Conservation (phyloP, 2,113 vertebrate genomes). For the Bos javanicus region DNA sequence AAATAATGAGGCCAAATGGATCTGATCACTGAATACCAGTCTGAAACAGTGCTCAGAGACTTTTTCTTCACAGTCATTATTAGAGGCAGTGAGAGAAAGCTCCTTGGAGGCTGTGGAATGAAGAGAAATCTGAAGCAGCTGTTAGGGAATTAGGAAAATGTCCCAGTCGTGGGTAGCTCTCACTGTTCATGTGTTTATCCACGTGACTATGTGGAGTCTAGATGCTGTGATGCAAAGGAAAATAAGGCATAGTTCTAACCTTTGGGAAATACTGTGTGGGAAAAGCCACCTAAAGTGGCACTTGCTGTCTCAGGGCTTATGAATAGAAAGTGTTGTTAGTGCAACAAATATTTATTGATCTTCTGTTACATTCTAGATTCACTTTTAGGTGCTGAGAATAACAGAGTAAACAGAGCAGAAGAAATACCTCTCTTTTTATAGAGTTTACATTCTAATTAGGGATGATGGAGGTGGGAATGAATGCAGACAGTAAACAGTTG, state of each 20-base stretch:
- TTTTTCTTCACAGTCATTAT: constrained; percentile 18
- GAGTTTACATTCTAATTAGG: neutral
- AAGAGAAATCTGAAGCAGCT: constrained; percentile 34
- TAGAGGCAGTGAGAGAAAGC: constrained; percentile 23
- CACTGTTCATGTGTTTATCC: neutral
- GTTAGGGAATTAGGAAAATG: neutral
- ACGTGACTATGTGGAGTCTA: neutral
- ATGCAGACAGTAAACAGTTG: neutral
- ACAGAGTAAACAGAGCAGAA: neutral
- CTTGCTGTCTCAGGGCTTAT: neutral
- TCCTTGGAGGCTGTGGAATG: neutral
- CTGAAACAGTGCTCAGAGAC: neutral
- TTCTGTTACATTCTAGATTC: neutral
- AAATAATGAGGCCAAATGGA: constrained; percentile 49
- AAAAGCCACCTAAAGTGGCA: neutral
- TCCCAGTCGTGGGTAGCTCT: neutral
- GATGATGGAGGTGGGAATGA: neutral
- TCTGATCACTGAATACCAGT: constrained; percentile 23
- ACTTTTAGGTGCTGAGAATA: neutral
- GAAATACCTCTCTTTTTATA: neutral
- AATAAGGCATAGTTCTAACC: neutral
- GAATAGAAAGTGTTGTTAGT: neutral
- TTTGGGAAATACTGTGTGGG: neutral
- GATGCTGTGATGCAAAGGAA: neutral
- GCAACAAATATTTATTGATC: neutral